Percentiles rank a stretch among this genome's conserved stretches.
Evolutionary conservation across 2,797 vertebrate genomes (phyloP).

Genomic region (Mallotus villosus): DNA sequence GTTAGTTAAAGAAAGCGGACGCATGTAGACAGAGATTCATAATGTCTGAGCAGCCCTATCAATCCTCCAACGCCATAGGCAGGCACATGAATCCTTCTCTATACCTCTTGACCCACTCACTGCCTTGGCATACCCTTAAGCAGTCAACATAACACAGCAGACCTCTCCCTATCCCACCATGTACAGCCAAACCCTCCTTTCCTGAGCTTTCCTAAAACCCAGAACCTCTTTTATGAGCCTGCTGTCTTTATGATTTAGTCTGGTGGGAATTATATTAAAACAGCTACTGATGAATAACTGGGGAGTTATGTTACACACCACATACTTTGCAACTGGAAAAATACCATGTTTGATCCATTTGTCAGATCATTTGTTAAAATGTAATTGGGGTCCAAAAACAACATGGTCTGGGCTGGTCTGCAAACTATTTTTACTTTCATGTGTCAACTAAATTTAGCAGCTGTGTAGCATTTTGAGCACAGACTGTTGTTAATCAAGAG

Average conservation of each 20-base stretch:
- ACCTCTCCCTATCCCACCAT: slow-evolving; percentile 10
- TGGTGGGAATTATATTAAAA: slow-evolving; percentile 2
- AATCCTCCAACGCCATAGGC: slow-evolving; percentile 2
- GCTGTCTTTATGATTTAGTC: slow-evolving; percentile 18
- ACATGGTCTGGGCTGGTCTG: slow-evolving; percentile 12
- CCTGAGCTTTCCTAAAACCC: slow-evolving; percentile 6
- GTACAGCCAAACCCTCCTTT: slow-evolving; percentile 15
- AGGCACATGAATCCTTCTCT: not conserved
- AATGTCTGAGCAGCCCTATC: slow-evolving; percentile 1
- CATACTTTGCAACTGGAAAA: slow-evolving; percentile 12
- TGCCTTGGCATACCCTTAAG: not conserved
- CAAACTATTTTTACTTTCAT: slow-evolving; percentile 8
- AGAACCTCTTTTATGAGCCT: slow-evolving; percentile 3
- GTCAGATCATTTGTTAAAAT: slow-evolving; percentile 13
- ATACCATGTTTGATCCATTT: slow-evolving; percentile 13
- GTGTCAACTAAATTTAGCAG: slow-evolving; percentile 15
- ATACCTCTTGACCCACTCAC: not conserved
- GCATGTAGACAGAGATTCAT: not conserved
- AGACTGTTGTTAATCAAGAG: slow-evolving; percentile 6
- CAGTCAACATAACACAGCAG: not conserved
- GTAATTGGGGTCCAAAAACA: slow-evolving; percentile 2
- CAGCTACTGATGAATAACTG: slow-evolving; percentile 12
- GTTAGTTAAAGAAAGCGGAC: slow-evolving; percentile 3
- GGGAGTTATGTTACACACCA: slow-evolving; percentile 12
- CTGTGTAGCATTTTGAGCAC: not conserved